Percentiles rank a stretch among this genome's conserved stretches.
phyloP scores from a whole-genome alignment of 2,888 invertebrate species.

The Ptilodon capucinus region DNA sequence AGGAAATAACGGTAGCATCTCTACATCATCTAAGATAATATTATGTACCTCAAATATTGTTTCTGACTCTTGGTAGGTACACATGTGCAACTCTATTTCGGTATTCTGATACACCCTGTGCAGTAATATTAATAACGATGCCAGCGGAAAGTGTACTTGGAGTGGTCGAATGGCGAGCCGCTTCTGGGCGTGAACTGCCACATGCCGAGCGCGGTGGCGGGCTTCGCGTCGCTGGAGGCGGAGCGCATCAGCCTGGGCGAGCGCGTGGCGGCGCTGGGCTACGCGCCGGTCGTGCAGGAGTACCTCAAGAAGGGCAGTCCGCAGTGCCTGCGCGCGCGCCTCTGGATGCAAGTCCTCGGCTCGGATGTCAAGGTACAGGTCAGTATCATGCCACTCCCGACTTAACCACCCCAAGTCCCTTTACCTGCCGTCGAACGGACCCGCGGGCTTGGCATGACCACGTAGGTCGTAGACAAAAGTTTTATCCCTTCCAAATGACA shows the following conservation, averaged over 20 bases:
- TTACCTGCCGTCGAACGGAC: too few species aligned
- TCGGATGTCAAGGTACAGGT: constrained; percentile 88
- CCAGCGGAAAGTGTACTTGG: constrained; percentile 87
- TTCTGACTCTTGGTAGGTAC: too few species aligned
- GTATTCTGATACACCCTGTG: too few species aligned
- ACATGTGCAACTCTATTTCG: too few species aligned
- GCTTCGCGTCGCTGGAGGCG: constrained; percentile 84
- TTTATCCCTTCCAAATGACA: too few species aligned
- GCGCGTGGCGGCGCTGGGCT: constrained; percentile 88
- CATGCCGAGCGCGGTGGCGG: constrained; percentile 77
- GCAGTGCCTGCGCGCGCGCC: constrained; percentile 87
- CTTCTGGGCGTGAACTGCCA: constrained; percentile 87
- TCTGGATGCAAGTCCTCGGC: constrained; percentile 95
- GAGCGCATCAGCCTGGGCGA: constrained; percentile 90
- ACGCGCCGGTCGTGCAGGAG: constrained; percentile 95
- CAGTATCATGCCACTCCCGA: constrained; percentile 12
- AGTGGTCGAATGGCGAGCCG: constrained; percentile 90
- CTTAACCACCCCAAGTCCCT: background rate
- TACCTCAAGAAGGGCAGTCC: constrained; percentile 94
- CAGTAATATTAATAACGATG: background rate
- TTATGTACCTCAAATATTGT: too few species aligned
- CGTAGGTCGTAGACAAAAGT: too few species aligned
- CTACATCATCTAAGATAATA: too few species aligned
- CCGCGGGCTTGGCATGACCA: too few species aligned
- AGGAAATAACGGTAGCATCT: too few species aligned